Percentiles rank a stretch among this genome's conserved stretches.
These are phyloP conservation scores for Phaethon lepturus DNA, from an alignment of 2,113 vertebrate species.

Conservation along the genomic window DNA sequence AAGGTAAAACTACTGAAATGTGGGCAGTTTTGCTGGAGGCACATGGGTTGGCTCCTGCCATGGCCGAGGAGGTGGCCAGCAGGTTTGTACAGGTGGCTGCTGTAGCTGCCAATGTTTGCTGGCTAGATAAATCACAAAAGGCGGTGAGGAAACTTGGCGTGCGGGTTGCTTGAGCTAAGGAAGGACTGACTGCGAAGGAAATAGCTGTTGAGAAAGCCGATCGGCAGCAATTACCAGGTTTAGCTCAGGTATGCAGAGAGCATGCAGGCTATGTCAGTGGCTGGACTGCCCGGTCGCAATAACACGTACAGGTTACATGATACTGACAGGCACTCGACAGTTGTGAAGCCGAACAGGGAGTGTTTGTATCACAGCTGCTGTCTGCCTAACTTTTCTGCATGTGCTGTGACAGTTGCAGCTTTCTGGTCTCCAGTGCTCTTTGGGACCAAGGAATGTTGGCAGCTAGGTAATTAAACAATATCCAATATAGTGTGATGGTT, in stretches of 20 bases:
- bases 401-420: background rate
- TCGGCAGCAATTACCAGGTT: accelerated
- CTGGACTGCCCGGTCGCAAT: background rate
- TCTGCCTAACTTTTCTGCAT: background rate
- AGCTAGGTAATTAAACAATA: background rate
- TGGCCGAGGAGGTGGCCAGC: background rate
- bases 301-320: accelerated
- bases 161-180: background rate
- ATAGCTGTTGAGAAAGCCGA: accelerated
- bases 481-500: background rate
- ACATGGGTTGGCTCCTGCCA: background rate
- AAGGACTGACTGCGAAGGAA: background rate
- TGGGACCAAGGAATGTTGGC: background rate
- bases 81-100: accelerated
- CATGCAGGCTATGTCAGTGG: accelerated
- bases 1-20: background rate
- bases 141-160: background rate
- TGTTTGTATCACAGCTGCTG: background rate
- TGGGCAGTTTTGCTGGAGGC: background rate
- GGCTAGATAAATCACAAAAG: background rate
- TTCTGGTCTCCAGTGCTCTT: accelerated
- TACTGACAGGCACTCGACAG: accelerated
- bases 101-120: accelerated
- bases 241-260: background rate
- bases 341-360: accelerated